Percentiles rank a stretch among this genome's conserved stretches.
Evolutionary conservation across 2,113 vertebrate genomes (phyloP).

Genomic region (Leucoraja erinaceus): DNA sequence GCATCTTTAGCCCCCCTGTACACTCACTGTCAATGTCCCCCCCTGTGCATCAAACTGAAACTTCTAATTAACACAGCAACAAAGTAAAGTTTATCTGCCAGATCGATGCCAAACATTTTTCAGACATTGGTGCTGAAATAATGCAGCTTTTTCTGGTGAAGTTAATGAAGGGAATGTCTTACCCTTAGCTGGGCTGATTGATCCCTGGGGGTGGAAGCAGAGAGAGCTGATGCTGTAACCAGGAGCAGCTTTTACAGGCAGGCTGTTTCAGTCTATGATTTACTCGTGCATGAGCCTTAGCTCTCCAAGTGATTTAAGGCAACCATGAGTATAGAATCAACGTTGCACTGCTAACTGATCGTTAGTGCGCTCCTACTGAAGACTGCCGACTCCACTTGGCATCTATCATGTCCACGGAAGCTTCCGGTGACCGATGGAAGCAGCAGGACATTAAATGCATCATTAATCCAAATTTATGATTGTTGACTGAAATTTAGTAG

Average conservation of each 20-base stretch:
- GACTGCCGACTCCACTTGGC: too few species aligned
- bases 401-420: not conserved
- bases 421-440: not conserved
- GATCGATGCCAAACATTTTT: not conserved
- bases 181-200: not conserved
- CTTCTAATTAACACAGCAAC: not conserved
- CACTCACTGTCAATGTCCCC: too few species aligned
- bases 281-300: not conserved
- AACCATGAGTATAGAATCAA: not conserved
- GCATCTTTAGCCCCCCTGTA: too few species aligned
- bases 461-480: conserved; percentile 19
- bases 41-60: not conserved
- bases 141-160: not conserved
- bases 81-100: not conserved
- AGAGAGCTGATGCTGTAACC: not conserved
- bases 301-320: not conserved
- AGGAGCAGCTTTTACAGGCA: not conserved
- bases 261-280: not conserved
- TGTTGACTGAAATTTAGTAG: not conserved
- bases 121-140: not conserved
- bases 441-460: conserved; percentile 9
- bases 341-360: not conserved
- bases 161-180: not conserved
- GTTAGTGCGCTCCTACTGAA: not conserved
- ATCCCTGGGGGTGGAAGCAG: not conserved